phyloP scores from a whole-genome alignment of 2,888 invertebrate species.

The Epinotia bilunana region DNA sequence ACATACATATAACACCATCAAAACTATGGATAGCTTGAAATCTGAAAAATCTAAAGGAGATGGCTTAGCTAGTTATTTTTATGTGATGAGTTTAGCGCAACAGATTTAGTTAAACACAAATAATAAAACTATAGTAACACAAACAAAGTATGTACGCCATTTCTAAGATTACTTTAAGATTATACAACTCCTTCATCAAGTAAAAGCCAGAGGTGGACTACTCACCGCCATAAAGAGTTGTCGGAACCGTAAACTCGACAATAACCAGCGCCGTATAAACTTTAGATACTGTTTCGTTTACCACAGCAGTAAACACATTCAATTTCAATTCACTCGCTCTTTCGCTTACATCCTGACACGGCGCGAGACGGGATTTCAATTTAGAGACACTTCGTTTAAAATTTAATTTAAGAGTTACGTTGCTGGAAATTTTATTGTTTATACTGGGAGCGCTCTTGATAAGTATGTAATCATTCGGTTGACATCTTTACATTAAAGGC shows the following conservation, averaged over 20 bases:
- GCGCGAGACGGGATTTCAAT: slow-evolving; percentile 20
- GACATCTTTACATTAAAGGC: neutral
- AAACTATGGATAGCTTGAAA: too few relatives aligned
- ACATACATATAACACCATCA: too few relatives aligned
- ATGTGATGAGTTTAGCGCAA: too few relatives aligned
- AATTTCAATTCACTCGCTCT: slow-evolving; percentile 25
- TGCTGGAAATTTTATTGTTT: slow-evolving; percentile 5
- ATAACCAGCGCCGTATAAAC: slow-evolving; percentile 16
- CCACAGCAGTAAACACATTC: slow-evolving; percentile 32
- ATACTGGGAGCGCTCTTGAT: slow-evolving; percentile 1
- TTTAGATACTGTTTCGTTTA: slow-evolving; percentile 8
- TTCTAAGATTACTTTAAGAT: neutral
- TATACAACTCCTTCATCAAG: slow-evolving; percentile 1
- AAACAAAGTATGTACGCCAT: too few relatives aligned
- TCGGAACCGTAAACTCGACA: slow-evolving; percentile 1
- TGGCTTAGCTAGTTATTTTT: too few relatives aligned
- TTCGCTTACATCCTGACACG: slow-evolving; percentile 20
- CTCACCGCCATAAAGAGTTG: slow-evolving; percentile 7
- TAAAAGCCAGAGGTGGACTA: slow-evolving; percentile 13
- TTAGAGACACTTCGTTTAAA: slow-evolving; percentile 17
- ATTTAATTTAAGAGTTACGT: slow-evolving; percentile 6
- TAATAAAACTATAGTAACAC: too few relatives aligned
- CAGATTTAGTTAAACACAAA: too few relatives aligned
- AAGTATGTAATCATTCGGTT: slow-evolving; percentile 1
- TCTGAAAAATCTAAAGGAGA: too few relatives aligned